Evolutionary conservation across 1,140 invertebrate genomes (phyloP).

Genomic region (Lasaia peninsularis): DNA sequence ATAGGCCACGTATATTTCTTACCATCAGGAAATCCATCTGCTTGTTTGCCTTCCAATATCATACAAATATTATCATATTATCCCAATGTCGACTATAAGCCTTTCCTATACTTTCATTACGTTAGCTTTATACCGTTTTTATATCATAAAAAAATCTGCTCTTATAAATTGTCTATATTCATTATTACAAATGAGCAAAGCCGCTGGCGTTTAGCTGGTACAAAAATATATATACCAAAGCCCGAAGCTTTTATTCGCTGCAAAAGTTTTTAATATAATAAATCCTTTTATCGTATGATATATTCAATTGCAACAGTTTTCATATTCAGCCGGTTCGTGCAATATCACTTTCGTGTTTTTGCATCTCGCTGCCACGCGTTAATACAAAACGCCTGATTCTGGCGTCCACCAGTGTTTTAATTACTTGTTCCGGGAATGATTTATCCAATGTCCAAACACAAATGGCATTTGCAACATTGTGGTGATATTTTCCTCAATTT

Average conservation of each 20-base stretch:
- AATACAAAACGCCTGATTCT: slow-evolving; percentile 70
- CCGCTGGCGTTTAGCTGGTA: background rate
- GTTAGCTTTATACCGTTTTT: no score
- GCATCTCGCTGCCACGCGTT: slow-evolving; percentile 53
- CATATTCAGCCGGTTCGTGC: slow-evolving; percentile 36
- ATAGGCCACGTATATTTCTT: no score
- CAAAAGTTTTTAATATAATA: slow-evolving; percentile 5
- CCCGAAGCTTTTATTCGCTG: background rate
- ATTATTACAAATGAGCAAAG: background rate
- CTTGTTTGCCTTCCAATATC: no score
- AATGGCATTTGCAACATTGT: slow-evolving; percentile 57
- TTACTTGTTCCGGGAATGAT: slow-evolving; percentile 75
- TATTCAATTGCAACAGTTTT: slow-evolving; percentile 17
- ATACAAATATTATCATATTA: no score
- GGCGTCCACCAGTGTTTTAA: slow-evolving; percentile 75
- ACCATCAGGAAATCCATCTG: no score
- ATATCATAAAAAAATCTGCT: no score
- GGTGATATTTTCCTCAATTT: slow-evolving; percentile 30
- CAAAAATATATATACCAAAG: background rate
- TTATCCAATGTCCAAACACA: slow-evolving; percentile 61
- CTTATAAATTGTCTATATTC: no score
- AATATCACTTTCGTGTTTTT: slow-evolving; percentile 54
- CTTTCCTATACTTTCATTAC: no score
- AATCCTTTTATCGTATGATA: slow-evolving; percentile 19
- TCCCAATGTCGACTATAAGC: no score